A percentile compares a stretch with the other conserved stretches of the same genome.
phyloP scores from a whole-genome alignment of 64 coral and sea anemone genomes.

The Catalaphyllia jardinei region DNA sequence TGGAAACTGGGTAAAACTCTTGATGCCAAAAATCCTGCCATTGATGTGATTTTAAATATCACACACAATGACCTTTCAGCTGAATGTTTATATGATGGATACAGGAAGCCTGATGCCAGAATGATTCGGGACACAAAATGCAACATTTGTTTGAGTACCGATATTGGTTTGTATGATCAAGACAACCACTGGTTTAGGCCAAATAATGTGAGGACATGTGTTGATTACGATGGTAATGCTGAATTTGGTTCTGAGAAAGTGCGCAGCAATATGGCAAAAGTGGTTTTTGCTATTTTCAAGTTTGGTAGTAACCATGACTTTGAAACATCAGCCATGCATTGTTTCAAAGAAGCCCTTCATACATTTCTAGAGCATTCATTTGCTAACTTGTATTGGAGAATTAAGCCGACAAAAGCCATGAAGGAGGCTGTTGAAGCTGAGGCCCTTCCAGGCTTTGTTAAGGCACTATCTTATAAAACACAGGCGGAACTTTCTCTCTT shows the following conservation, averaged over 20 bases:
- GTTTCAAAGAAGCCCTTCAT: slow-evolving; percentile 34
- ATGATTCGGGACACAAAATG: neutral
- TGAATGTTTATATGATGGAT: slow-evolving; percentile 20
- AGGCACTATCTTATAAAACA: neutral
- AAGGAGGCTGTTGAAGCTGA: neutral
- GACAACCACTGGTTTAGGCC: neutral
- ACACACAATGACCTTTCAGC: slow-evolving; percentile 35
- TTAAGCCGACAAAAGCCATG: slow-evolving; percentile 36
- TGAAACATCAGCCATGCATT: slow-evolving; percentile 32
- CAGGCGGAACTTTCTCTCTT: neutral
- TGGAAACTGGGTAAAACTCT: slow-evolving; percentile 8
- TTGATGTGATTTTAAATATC: slow-evolving; percentile 17
- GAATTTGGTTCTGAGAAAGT: slow-evolving; percentile 23
- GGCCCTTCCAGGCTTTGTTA: slow-evolving; percentile 15
- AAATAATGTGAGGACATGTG: slow-evolving; percentile 17
- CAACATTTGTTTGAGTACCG: slow-evolving; percentile 21
- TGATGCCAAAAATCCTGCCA: slow-evolving; percentile 34
- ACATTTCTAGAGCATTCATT: slow-evolving; percentile 39
- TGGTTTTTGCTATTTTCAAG: slow-evolving; percentile 27
- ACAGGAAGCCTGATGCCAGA: slow-evolving; percentile 21
- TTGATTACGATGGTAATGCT: slow-evolving; percentile 29
- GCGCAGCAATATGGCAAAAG: slow-evolving; percentile 15
- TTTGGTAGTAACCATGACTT: slow-evolving; percentile 29
- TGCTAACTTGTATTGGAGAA: slow-evolving; percentile 31
- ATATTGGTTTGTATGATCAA: neutral